Percentiles rank a stretch among this genome's conserved stretches.
These are phyloP conservation scores for Neomicropteryx cornuta DNA, from an alignment of 1,140 invertebrate species.

Conservation along the genomic window DNA sequence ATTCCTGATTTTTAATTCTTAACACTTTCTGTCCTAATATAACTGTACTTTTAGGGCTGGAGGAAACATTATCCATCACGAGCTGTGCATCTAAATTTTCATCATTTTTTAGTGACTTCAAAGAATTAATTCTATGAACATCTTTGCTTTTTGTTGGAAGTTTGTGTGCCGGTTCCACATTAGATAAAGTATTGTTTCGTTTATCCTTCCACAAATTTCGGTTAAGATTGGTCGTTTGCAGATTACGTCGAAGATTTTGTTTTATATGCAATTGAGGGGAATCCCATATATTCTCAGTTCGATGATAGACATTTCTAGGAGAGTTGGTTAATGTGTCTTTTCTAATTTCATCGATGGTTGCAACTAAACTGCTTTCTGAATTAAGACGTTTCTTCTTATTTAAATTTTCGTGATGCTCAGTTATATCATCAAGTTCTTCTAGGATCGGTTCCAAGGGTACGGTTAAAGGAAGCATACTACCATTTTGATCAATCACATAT, in stretches of 20 bases:
- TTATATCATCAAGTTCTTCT: constrained; percentile 45
- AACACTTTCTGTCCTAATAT: constrained; percentile 20
- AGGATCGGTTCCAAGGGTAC: constrained; percentile 40
- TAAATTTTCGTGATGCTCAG: constrained; percentile 23
- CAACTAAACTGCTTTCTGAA: constrained; percentile 47
- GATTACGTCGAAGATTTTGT: constrained; percentile 17
- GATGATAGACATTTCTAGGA: constrained; percentile 44
- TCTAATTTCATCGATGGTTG: constrained; percentile 53
- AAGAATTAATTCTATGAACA: constrained; percentile 32
- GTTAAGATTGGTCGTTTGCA: constrained; percentile 20
- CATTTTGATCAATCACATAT: constrained; percentile 43
- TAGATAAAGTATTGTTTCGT: too few species aligned
- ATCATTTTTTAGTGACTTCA: constrained; percentile 25
- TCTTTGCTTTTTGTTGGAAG: constrained; percentile 27
- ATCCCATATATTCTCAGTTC: constrained; percentile 41
- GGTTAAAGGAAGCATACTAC: constrained; percentile 36
- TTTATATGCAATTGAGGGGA: constrained; percentile 35
- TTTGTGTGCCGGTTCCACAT: constrained; percentile 18
- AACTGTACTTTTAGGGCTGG: constrained; percentile 21
- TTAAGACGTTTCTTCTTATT: constrained; percentile 31
- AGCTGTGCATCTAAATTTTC: constrained; percentile 22
- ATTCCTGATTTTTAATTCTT: constrained; percentile 6
- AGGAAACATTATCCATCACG: constrained; percentile 1
- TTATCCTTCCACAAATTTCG: constrained; percentile 34
- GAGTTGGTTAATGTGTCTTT: constrained; percentile 44